Conservation (phyloP, 2,113 vertebrate genomes). For the Alligator mississippiensis region DNA sequence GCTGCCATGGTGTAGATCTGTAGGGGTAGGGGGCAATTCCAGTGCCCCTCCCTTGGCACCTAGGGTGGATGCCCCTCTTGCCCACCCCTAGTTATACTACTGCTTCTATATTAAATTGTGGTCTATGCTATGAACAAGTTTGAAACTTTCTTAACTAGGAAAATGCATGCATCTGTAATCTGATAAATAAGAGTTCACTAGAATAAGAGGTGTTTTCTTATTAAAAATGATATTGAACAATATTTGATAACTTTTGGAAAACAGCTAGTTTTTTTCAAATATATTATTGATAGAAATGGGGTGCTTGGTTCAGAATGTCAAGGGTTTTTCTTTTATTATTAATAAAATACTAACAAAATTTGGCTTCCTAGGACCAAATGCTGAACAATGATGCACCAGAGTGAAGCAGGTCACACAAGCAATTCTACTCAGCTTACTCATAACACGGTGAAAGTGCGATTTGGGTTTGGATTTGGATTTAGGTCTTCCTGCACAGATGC, state of each 20-base stretch:
- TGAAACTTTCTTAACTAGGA: neutral
- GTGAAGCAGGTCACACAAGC: neutral
- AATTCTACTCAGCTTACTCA: rapidly evolving
- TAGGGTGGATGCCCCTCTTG: too few species aligned
- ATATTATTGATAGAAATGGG: neutral
- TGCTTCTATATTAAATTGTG: neutral
- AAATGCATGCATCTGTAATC: neutral
- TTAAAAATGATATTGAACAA: neutral
- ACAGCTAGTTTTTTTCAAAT: neutral
- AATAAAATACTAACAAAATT: neutral
- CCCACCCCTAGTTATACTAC: too few species aligned
- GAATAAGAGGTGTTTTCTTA: neutral
- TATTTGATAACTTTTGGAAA: neutral
- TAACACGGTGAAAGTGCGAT: neutral
- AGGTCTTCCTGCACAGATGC: neutral
- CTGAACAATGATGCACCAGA: neutral
- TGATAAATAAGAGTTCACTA: neutral
- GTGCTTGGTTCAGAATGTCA: neutral
- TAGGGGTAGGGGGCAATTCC: too few species aligned
- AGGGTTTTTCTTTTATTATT: neutral
- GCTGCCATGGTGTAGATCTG: too few species aligned
- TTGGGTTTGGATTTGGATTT: neutral
- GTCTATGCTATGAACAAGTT: neutral
- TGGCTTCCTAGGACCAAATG: neutral
- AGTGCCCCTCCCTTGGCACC: too few species aligned